Base-by-base conservation (phyloP, 2,888 invertebrate species). In the Cancer borealis region DNA sequence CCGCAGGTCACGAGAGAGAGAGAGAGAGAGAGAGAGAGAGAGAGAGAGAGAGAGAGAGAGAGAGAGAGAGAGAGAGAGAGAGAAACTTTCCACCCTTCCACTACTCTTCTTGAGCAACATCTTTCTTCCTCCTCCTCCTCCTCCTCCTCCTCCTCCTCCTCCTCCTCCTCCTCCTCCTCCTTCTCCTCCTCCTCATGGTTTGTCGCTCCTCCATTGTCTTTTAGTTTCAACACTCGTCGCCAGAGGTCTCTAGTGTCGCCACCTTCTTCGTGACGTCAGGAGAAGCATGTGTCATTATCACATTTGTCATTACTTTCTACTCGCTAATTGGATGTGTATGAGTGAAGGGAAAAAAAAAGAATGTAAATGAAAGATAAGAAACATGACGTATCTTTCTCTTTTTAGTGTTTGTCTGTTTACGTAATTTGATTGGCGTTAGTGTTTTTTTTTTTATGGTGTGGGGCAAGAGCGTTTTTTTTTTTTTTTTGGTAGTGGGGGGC, bases 31-130 rank as follows among this genome's bases (percentile, higher is more conserved):
- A 66, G 66, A 66, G 66, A 66, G 66, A 66, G 66, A 66, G 66
- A 66, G 66, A 66, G 66, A 66, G 66, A 66, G 66, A 66, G 66
- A 54, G 66, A 66, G 66, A 66, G 66, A 66, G 66, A 79, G 79
- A 79, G 79, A 79, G 79, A 79, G 79, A 66, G 79, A 79, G 79
- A 79, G 79, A 79, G 79, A 79, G 79, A 79, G 79, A 79, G 79
- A 79, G 79, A 66, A 26, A 79, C 79, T 26, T 79, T 79, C 79
- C 26, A 79, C n/a, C 79, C 79, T 79, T 79, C 79, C 26, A 79
- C 79, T 79, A 26, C 26, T 79, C 79, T 79, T 79, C 79, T 79
- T 79, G 79, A 79, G 79, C 79, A 26, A 26, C 26, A 26, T 26
- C 79, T 79, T 79, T 26, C 21, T 17, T 17, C 17, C 14, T 12